Conservation (phyloP, 2,888 invertebrate species). For the Patella depressa region DNA sequence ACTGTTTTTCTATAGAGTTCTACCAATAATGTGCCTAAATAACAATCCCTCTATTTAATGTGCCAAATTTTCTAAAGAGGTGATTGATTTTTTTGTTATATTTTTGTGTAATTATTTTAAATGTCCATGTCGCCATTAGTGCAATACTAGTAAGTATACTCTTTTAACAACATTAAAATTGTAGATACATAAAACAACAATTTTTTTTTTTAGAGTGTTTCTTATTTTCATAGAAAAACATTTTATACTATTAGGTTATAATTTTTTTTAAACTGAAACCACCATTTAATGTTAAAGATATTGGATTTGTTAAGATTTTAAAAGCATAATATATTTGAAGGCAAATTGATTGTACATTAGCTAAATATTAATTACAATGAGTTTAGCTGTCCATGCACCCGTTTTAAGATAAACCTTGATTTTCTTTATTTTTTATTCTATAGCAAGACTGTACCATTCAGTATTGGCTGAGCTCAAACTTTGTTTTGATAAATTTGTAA, state of each 20-base stretch:
- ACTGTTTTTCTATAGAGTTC: neutral
- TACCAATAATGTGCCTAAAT: neutral
- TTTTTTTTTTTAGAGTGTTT: neutral
- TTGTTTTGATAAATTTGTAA: slow-evolving; percentile 3
- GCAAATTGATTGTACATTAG: no score
- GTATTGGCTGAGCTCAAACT: neutral
- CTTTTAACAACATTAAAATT: neutral
- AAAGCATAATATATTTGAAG: no score
- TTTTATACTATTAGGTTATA: neutral
- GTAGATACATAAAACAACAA: neutral
- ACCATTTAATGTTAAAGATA: neutral
- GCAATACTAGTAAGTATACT: neutral
- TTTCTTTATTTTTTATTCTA: no score
- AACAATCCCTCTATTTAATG: neutral
- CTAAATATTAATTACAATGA: no score
- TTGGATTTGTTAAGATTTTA: no score
- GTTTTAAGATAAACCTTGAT: no score
- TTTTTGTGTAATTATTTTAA: neutral
- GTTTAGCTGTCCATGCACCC: no score
- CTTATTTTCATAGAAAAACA: neutral
- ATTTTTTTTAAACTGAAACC: neutral
- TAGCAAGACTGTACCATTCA: no score
- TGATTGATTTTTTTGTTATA: neutral
- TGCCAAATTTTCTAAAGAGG: neutral
- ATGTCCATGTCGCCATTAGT: neutral